Evolutionary conservation across 2,797 vertebrate species (phyloP).

Genomic region (Sebastes cheni): DNA sequence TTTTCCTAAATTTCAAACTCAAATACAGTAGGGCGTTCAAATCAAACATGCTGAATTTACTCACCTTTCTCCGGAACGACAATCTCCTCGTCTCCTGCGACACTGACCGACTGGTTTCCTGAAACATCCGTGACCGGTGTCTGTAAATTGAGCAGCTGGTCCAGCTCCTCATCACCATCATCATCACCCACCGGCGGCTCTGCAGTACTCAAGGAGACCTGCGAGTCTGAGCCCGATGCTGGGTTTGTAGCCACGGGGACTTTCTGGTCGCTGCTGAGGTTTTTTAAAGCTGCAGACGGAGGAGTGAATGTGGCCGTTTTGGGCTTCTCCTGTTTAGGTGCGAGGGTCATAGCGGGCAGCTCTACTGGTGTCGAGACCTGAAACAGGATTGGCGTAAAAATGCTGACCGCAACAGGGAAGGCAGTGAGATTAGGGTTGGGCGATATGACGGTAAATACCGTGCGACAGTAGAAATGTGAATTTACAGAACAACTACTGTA

Average conservation of each 20-base stretch:
- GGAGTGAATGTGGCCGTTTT: constrained; percentile 63
- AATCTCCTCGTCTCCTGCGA: not conserved
- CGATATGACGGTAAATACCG: not conserved
- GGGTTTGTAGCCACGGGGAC: not conserved
- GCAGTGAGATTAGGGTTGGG: not conserved
- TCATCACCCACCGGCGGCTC: constrained; percentile 59
- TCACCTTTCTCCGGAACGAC: constrained; percentile 34
- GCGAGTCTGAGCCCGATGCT: not conserved
- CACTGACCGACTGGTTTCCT: constrained; percentile 1
- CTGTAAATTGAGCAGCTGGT: constrained; percentile 88
- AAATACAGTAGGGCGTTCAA: not conserved
- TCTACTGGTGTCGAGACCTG: constrained; percentile 86
- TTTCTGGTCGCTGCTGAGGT: not conserved
- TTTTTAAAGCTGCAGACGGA: constrained; percentile 22
- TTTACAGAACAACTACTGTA: too few relatives aligned
- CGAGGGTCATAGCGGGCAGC: constrained; percentile 79
- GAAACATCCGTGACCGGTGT: constrained; percentile 56
- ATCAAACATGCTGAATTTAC: not conserved
- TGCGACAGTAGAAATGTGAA: not conserved
- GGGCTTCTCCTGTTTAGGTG: constrained; percentile 67
- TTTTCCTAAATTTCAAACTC: not conserved
- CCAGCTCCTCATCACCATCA: constrained; percentile 86
- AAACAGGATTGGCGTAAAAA: not conserved
- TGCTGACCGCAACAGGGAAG: not conserved
- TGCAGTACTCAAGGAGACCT: not conserved